Evolutionary conservation across 2,888 invertebrate genomes (phyloP).

Genomic region (Leptura quadrifasciata): DNA sequence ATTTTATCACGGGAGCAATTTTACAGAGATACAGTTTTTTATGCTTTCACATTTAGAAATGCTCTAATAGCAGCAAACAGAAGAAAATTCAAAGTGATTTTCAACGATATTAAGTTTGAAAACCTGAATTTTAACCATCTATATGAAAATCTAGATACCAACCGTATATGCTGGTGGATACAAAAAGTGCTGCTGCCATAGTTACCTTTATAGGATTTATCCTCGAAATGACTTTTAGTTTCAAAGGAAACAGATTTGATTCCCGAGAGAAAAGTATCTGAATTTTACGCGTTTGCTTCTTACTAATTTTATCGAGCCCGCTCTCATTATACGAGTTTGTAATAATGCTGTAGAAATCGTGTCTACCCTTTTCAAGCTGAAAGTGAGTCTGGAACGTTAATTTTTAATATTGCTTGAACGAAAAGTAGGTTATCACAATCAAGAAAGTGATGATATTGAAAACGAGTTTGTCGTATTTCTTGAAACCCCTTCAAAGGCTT

Average conservation of each 20-base stretch:
- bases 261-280: background rate
- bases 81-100: background rate
- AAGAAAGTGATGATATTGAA: background rate
- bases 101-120: background rate
- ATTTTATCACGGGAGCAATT: background rate
- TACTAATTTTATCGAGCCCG: constrained; percentile 2
- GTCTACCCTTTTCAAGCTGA: constrained; percentile 3
- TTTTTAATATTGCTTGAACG: constrained; percentile 2
- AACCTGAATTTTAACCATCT: background rate
- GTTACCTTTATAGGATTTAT: background rate
- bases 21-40: background rate
- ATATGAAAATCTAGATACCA: background rate
- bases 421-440: background rate
- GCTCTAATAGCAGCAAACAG: background rate
- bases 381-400: background rate
- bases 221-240: background rate
- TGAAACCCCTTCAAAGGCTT: background rate
- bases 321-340: background rate
- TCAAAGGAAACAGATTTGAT: constrained; percentile 1
- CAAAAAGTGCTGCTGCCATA: background rate
- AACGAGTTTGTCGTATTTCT: background rate
- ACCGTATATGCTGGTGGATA: background rate
- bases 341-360: background rate
- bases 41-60: background rate
- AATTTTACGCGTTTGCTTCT: background rate